phyloP scores from a whole-genome alignment of 2,888 invertebrate species.

The Liopterus haemorrhoidalis region DNA sequence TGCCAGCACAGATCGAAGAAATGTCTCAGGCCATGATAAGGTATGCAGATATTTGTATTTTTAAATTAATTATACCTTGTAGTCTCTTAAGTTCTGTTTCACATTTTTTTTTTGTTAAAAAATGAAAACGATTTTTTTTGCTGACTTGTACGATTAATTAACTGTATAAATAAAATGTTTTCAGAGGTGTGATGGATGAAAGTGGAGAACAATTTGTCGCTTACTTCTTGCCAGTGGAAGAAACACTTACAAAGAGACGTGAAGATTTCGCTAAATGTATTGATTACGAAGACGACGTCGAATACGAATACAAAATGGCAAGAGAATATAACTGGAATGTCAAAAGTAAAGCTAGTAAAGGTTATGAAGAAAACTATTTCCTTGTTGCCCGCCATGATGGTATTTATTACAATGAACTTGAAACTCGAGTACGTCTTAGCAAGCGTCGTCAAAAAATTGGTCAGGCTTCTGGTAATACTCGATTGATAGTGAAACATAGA shows the following conservation, averaged over 20 bases:
- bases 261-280: slow-evolving; percentile 69
- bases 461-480: slow-evolving; percentile 61
- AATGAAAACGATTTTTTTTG: background rate
- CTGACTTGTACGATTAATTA: background rate
- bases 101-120: slow-evolving; percentile 23
- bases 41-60: slow-evolving; percentile 44
- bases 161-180: slow-evolving; percentile 32
- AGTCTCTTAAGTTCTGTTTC: background rate
- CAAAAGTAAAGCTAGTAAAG: slow-evolving; percentile 78
- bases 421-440: slow-evolving; percentile 89
- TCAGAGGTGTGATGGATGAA: slow-evolving; percentile 97
- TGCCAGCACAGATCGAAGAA: slow-evolving; percentile 86
- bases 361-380: slow-evolving; percentile 97
- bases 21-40: slow-evolving; percentile 99
- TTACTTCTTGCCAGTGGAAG: slow-evolving; percentile 93
- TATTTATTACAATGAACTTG: slow-evolving; percentile 91
- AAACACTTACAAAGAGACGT: slow-evolving; percentile 83
- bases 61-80: slow-evolving; percentile 4
- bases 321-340: slow-evolving; percentile 99
- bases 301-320: slow-evolving; percentile 95
- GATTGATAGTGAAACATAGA: slow-evolving; percentile 84
- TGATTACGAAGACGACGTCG: slow-evolving; percentile 82
- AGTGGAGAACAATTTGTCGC: slow-evolving; percentile 99
- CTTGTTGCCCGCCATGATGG: slow-evolving; percentile 85
- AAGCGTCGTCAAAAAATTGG: slow-evolving; percentile 79